Conservation (phyloP, 2,113 vertebrate species). For the Morone saxatilis region DNA sequence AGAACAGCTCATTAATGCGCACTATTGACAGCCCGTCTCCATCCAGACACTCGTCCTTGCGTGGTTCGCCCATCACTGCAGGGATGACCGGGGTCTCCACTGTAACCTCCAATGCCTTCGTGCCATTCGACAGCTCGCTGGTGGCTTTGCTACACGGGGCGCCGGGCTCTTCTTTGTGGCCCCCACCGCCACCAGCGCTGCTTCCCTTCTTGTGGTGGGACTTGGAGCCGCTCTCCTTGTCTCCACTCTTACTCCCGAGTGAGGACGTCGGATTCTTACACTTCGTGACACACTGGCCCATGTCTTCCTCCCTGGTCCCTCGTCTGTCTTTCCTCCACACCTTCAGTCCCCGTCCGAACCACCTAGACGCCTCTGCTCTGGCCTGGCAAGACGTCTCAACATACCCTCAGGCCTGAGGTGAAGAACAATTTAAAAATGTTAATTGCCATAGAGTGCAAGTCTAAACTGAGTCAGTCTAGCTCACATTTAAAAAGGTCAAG, state of each 20-base stretch:
- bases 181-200: conserved; percentile 82
- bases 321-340: conserved; percentile 75
- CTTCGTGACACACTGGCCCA: conserved; percentile 99
- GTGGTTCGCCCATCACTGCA: conserved; percentile 82
- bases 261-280: conserved; percentile 99
- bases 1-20: conserved; percentile 92
- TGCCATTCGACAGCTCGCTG: conserved; percentile 94
- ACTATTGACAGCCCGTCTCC: conserved; percentile 89
- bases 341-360: conserved; percentile 86
- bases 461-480: neutral
- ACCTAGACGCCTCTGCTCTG: conserved; percentile 86
- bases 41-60: conserved; percentile 84
- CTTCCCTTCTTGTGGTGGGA: conserved; percentile 90
- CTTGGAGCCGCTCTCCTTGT: conserved; percentile 92
- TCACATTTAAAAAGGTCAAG: conserved; percentile 11
- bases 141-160: conserved; percentile 85
- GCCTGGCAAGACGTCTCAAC: conserved; percentile 88
- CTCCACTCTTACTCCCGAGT: conserved; percentile 98
- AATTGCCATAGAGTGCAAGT: neutral
- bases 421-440: conserved; percentile 16
- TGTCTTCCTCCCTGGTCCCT: conserved; percentile 83
- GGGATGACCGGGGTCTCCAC: conserved; percentile 87
- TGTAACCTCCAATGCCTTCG: conserved; percentile 89
- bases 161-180: conserved; percentile 90
- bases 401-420: conserved; percentile 86